Percentiles rank a stretch among this genome's conserved stretches.
Conservation (phyloP, 2,113 vertebrate species). For the Oceanites oceanicus region DNA sequence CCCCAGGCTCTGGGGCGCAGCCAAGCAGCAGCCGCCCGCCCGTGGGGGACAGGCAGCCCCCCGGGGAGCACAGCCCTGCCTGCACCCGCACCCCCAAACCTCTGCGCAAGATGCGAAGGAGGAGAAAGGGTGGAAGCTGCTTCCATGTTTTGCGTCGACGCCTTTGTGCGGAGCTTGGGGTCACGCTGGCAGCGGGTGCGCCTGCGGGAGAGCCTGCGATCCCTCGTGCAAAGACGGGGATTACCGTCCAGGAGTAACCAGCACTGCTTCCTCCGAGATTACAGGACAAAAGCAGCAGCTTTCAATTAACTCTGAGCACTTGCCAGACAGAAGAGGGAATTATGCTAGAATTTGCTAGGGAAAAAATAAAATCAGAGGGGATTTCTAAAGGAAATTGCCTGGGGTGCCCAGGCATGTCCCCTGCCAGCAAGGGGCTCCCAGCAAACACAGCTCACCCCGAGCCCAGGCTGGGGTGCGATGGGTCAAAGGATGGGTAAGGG, state of each 20-base stretch:
- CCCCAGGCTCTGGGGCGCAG: background rate
- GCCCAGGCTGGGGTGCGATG: fast-evolving
- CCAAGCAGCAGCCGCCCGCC: background rate
- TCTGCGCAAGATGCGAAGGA: background rate
- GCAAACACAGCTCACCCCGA: background rate
- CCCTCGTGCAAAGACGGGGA: background rate
- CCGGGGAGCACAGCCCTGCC: background rate
- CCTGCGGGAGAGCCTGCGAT: background rate
- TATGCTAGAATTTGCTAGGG: background rate
- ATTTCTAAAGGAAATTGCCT: background rate
- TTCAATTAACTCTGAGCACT: slow-evolving; percentile 14
- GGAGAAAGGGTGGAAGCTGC: background rate
- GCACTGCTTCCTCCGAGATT: background rate
- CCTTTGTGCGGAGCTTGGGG: background rate
- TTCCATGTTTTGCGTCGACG: fast-evolving
- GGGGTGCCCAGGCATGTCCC: background rate
- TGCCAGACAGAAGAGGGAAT: background rate
- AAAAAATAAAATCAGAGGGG: background rate
- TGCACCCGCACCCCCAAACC: background rate
- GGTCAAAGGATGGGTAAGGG: background rate
- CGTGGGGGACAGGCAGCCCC: background rate
- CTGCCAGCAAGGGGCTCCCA: background rate
- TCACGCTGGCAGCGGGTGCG: background rate
- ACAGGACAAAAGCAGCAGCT: slow-evolving; percentile 31
- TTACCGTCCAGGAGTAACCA: slow-evolving; percentile 11